Conservation (phyloP, 1,140 invertebrate genomes). For the Papilio aristodemus region DNA sequence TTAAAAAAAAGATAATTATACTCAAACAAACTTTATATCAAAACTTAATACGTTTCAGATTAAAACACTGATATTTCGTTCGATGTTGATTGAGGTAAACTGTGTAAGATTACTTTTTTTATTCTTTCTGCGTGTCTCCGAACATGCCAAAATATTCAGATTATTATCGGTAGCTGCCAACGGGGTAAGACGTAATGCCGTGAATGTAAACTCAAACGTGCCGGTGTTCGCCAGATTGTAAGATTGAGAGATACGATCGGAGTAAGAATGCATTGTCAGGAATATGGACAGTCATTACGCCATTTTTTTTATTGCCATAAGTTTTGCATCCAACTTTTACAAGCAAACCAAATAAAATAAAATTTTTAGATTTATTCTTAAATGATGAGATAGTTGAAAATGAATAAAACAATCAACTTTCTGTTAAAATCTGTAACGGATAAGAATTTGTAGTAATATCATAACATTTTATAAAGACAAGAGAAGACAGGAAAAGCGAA, state of each 20-base stretch:
- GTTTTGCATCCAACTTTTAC: neutral
- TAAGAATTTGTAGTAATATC: no score
- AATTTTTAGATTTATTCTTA: no score
- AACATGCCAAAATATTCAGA: conserved; percentile 12
- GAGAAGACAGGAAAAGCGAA: no score
- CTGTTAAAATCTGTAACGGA: no score
- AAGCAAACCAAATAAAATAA: neutral
- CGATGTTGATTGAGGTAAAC: conserved; percentile 1
- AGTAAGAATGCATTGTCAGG: conserved; percentile 2
- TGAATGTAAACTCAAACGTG: conserved; percentile 11
- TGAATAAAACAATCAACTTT: no score
- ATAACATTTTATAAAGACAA: no score
- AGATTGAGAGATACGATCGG: conserved; percentile 8
- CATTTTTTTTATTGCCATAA: neutral
- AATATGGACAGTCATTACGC: neutral
- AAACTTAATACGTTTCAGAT: neutral
- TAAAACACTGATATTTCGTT: conserved; percentile 8
- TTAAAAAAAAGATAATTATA: neutral
- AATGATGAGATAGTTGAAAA: no score
- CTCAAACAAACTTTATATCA: neutral
- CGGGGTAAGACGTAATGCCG: conserved; percentile 12
- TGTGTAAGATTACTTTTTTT: conserved; percentile 1
- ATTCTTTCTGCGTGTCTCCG: conserved; percentile 4
- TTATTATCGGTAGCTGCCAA: conserved; percentile 11
- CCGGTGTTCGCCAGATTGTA: conserved; percentile 5